phyloP scores from a whole-genome alignment of 2,797 vertebrate genomes.

The Fringilla coelebs region DNA sequence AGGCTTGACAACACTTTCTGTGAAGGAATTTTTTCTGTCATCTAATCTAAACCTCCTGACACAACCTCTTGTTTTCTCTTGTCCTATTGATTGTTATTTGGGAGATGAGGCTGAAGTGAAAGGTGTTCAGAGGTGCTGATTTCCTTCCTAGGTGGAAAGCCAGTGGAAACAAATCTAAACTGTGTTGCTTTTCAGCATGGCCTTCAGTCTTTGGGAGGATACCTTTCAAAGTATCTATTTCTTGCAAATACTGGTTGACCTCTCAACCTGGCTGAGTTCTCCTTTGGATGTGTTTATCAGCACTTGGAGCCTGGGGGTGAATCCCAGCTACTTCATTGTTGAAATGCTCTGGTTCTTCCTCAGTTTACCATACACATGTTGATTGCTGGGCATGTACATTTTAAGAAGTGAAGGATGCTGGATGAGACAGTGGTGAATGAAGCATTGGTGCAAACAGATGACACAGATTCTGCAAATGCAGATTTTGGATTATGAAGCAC shows the following conservation, averaged over 20 bases:
- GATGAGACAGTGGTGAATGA: background rate
- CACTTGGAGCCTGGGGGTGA: fast-evolving
- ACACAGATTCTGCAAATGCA: background rate
- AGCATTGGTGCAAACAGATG: background rate
- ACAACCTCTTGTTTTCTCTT: background rate
- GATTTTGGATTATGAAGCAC: background rate
- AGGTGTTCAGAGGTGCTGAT: background rate
- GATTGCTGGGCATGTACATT: background rate
- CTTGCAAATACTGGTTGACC: fast-evolving
- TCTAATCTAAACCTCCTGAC: background rate
- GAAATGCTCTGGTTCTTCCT: background rate
- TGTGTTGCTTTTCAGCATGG: background rate
- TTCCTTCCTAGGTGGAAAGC: background rate
- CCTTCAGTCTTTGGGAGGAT: background rate
- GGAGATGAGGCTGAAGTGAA: background rate
- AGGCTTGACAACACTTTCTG: background rate
- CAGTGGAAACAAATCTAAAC: background rate
- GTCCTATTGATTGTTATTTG: background rate
- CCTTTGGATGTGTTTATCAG: background rate
- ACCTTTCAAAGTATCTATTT: background rate
- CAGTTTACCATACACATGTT: background rate
- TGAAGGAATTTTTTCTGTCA: background rate
- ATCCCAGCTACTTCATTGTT: background rate
- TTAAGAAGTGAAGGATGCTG: background rate
- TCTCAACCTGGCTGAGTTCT: background rate